Evolutionary conservation across 2,113 vertebrate genomes (phyloP), one percentile per base, ranked within the genome.

Genomic region (Aramus guarauna): DNA sequence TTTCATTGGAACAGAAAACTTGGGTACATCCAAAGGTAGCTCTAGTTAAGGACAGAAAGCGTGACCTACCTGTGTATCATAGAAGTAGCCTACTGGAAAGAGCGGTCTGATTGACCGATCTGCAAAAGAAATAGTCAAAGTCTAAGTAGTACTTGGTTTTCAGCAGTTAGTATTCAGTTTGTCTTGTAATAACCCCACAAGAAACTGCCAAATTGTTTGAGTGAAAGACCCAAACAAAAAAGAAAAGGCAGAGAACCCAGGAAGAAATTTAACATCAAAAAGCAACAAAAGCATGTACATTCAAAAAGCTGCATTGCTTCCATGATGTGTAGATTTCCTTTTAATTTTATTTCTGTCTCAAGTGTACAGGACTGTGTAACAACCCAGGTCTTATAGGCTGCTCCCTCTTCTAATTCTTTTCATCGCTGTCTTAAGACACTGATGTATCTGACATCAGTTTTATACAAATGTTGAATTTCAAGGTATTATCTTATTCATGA

Each of bases 21-120:
- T 53, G 52, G 26, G 52, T 53, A 53, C 27, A 53, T 29, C 52
- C 52, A 53, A 53, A 77, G 67, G 47, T 7, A 26, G 73, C 32
- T 78, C 22, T 6, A 66, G 84, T 59, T 32, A 85, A 91, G 72
- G 30, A 64, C 81, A 87, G 20, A 2, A 17, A 89, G 55, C 8
- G 13, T 26, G 72, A 96, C 96, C 69, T 76, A 99, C 99, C 98
- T 99, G 99, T 64, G 99, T 99, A 95, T 99, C 99, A 94, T 99
- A 99, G 80, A 99, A 99, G 97, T 99, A 99, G 66, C 99, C 99
- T 78, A 97, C 50, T 60, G 99, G 99, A 95, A 99, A 99, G 52
- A 99, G 98, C 2, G 99, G 99, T 87, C 99, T 98, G 95, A 99
- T 98, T 1, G 99, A 99, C 5, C 99, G 98, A 98, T 99, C 99